Percentiles rank a stretch among this genome's conserved stretches.
Conservation (phyloP, 2,113 vertebrate species). For the Cyprinus carpio region DNA sequence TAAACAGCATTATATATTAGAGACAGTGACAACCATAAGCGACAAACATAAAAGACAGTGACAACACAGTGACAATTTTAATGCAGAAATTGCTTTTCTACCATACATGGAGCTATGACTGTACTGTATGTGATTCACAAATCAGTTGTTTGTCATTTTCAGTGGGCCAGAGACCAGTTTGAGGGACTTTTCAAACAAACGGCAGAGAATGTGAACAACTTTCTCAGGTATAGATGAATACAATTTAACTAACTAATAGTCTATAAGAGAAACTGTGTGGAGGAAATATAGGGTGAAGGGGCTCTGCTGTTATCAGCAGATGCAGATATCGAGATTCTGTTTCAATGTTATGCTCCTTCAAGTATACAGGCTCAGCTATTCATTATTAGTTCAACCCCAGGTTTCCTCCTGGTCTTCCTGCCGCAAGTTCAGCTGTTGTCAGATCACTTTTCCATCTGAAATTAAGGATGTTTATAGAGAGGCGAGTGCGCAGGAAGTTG, state of each 20-base stretch:
- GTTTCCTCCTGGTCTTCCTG: slow-evolving; percentile 51
- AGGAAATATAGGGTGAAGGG: not conserved
- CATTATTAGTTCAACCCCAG: not conserved
- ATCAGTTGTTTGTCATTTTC: slow-evolving; percentile 36
- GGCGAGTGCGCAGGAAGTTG: slow-evolving; percentile 35
- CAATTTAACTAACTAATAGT: not conserved
- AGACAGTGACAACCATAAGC: not conserved
- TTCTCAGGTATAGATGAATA: slow-evolving; percentile 63
- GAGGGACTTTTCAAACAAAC: slow-evolving; percentile 76
- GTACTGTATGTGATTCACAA: not conserved
- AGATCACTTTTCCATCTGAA: slow-evolving; percentile 24
- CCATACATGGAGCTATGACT: not conserved
- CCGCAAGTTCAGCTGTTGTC: slow-evolving; percentile 24
- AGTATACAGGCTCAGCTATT: not conserved
- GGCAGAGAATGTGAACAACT: slow-evolving; percentile 75
- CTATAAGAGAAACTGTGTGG: not conserved
- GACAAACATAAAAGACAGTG: not conserved
- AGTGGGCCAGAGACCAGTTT: slow-evolving; percentile 82
- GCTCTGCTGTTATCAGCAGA: not conserved
- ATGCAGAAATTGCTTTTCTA: not conserved
- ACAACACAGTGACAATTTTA: not conserved
- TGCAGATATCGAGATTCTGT: not conserved
- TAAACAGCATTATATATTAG: not conserved
- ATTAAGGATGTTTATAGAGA: slow-evolving; percentile 39
- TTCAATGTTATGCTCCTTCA: not conserved